Base-by-base conservation (phyloP, 2,888 invertebrate species). In the Ennomos quercinarius region DNA sequence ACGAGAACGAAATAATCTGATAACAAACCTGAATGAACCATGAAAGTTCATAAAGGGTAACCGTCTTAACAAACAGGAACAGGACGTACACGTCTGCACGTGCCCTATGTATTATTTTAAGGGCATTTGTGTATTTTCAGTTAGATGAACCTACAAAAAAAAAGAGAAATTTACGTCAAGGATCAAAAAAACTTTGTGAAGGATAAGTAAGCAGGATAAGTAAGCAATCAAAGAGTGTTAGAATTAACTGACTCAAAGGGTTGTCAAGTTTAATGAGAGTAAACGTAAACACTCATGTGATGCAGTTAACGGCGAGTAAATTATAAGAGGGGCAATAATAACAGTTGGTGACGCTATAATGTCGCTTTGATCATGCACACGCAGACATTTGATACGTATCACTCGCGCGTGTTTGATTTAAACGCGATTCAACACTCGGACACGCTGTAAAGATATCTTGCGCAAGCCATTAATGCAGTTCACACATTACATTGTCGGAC, bases 371-470 rank as follows among this genome's bases (percentile, higher is more conserved):
- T 70, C 64, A 61, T 57, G 61, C 61, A 67, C 67, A 63, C 63
- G 64, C 66, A 56, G 72, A 67, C 73, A 76, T 73, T 71, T 71
- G 79, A 80, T 77, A 77, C 70, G 68, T 74, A 76, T 73, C 73
- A 70, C 57, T 63, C 42, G 66, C 64, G 64, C 70, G 57, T 63
- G 70, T 73, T 73, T 70, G 74, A 76, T 78, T 76, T 69, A 70
- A 75, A 69, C 71, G 63, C 72, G 70, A 72, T 71, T 67, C 72
- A 70, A 65, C 68, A 68, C 68, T 68, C 61, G 62, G 58, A 56
- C 66, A 68, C 64, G 60, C 53, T 53, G 61, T 43, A 46, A 50
- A 42, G 17, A 53, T 61, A 63, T 63, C 51, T 64, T 48, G 44
- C 41, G 50, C 42, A 39, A 57, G 13, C 11, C 45, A 53, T 48